Evolutionary conservation across 2,797 vertebrate species (phyloP), one percentile per base, ranked within the genome.

Genomic region (Notoglanidium macrostoma): DNA sequence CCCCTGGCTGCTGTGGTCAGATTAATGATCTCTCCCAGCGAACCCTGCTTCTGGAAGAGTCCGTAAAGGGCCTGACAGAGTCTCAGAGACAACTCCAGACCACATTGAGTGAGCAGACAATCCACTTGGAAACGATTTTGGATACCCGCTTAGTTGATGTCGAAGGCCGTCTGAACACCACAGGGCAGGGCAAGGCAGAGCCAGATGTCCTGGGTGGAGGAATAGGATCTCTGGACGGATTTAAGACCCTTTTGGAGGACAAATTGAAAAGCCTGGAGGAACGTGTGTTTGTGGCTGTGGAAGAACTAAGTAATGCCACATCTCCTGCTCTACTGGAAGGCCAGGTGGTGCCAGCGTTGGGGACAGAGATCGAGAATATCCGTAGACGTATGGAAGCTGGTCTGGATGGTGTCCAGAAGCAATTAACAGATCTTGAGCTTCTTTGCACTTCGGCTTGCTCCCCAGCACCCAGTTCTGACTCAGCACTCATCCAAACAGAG

Each of bases 221-320:
- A 92, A 59, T 85, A 23, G 74, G 65, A 57, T 83, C 86, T n/a
- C 90, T 97, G 63, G 96, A 97, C 9, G 95, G 97, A 87, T 96
- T 98, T 88, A 96, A 96, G 87, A 94, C 94, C 32, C 83, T 93
- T 40, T 92, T 98, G 86, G 98, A 99, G 51, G 96, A 97, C 88
- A 98, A 98, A 84, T 92, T 99, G 87, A 98, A 96, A 94, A 96
- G 90, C 40, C 93, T 99, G 49, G 98, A 99, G 92, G 97, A 98
- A 88, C 96, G 96, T 72, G 94, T 99, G 89, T 94, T 96, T 86
- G 96, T 96, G 7, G 95, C 97, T 0, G 94, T 98, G 0, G 96
- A 97, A 89, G 97, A 98, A 93, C 92, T 96, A 70, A 96, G 95
- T 86, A 98, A 96, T 0, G 90, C 93, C 89, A 96, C 96, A 0